Percentiles rank a stretch among this genome's conserved stretches.
These are phyloP conservation scores for Gastrophysa polygoni DNA, from an alignment of 2,888 invertebrate species.

Conservation along the genomic window DNA sequence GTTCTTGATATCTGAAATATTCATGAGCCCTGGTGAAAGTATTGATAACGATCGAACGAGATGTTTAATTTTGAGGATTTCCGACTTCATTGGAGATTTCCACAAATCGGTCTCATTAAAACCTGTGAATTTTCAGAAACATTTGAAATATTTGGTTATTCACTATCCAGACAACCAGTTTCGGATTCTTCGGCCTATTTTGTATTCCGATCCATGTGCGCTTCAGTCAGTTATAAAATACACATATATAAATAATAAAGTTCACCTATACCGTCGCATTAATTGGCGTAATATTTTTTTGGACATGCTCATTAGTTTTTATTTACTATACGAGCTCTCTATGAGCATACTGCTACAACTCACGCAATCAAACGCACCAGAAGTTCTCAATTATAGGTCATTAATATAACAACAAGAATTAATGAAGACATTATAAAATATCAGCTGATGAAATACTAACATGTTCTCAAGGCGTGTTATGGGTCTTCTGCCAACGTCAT, in stretches of 20 bases:
- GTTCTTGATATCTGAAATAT: neutral
- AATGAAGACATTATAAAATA: conserved; percentile 22
- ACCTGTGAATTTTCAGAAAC: neutral
- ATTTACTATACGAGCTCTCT: conserved; percentile 23
- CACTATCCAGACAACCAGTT: neutral
- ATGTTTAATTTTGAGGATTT: neutral
- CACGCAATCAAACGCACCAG: conserved; percentile 12
- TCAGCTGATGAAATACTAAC: no score
- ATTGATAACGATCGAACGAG: neutral
- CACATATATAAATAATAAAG: no score
- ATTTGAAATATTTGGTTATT: neutral
- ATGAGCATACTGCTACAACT: conserved; percentile 12
- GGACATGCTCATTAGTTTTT: neutral
- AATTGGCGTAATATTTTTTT: no score
- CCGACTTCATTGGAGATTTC: neutral
- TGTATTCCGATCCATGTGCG: neutral
- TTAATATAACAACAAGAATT: conserved; percentile 4
- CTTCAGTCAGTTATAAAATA: no score
- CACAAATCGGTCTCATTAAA: neutral
- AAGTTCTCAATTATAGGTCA: no score
- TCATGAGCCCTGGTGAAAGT: neutral
- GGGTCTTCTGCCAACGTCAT: no score
- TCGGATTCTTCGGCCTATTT: neutral
- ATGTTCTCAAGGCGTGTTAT: no score
- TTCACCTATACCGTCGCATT: no score